These are phyloP conservation scores for Megathymus violae DNA, from an alignment of 1,140 invertebrate species.

Conservation along the genomic window DNA sequence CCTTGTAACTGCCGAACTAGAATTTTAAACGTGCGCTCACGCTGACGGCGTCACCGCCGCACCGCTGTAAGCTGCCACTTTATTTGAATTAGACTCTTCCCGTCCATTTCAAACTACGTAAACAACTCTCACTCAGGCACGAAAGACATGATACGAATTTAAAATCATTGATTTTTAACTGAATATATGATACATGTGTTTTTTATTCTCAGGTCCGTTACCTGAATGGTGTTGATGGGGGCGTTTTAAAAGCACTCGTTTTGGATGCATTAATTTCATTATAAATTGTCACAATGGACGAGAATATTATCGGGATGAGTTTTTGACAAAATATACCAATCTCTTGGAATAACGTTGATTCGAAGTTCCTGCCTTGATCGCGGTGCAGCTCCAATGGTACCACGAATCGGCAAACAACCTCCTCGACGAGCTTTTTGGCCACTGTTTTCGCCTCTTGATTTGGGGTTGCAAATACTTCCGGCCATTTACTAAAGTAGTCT, in stretches of 20 bases:
- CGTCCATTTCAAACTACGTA: slow-evolving; percentile 18
- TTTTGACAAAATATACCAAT: too few species aligned
- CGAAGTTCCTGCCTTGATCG: too few species aligned
- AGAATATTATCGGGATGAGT: too few species aligned
- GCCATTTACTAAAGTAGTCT: too few species aligned
- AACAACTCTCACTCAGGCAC: slow-evolving; percentile 25
- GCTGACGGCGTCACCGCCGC: background rate
- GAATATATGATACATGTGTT: slow-evolving; percentile 11
- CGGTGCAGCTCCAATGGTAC: too few species aligned
- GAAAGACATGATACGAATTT: slow-evolving; percentile 26
- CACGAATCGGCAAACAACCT: too few species aligned
- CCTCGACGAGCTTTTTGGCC: too few species aligned
- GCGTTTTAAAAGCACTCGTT: background rate
- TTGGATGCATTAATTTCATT: background rate
- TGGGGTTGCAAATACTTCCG: too few species aligned
- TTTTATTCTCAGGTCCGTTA: background rate
- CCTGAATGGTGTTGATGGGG: background rate
- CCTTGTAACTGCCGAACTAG: slow-evolving; percentile 23
- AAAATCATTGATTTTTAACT: slow-evolving; percentile 20
- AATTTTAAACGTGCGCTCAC: slow-evolving; percentile 27
- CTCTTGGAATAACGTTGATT: too few species aligned
- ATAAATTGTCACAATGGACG: too few species aligned
- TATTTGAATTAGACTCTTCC: slow-evolving; percentile 28
- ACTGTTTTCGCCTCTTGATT: too few species aligned
- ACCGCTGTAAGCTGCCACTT: slow-evolving; percentile 9